Conservation (phyloP, 2,797 vertebrate species). For the Varecia variegata region DNA sequence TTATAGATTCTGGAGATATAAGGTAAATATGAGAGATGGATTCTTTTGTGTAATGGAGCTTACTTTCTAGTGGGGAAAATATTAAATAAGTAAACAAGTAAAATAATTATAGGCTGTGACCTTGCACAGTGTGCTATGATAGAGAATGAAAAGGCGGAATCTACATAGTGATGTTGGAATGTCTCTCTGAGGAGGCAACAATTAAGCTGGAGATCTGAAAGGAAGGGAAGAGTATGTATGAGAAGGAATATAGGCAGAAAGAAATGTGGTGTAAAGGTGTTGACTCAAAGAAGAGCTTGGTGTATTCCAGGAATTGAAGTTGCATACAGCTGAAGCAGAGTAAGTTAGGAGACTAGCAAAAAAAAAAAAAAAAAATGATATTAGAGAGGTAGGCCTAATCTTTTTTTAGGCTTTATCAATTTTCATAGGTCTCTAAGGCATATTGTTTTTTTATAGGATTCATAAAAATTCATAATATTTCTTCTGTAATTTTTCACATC, state of each 20-base stretch:
- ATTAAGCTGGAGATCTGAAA: neutral
- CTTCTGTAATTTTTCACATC: conserved; percentile 16
- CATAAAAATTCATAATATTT: neutral
- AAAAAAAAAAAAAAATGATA: neutral
- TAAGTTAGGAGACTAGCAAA: neutral
- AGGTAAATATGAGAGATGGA: neutral
- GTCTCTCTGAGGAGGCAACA: neutral
- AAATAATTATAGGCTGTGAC: neutral
- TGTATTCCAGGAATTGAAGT: neutral
- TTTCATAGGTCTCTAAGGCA: neutral
- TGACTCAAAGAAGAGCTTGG: neutral
- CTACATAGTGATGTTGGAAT: neutral
- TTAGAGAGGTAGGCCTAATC: neutral
- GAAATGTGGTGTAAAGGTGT: neutral
- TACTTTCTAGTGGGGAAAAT: neutral
- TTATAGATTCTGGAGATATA: neutral
- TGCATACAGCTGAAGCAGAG: neutral
- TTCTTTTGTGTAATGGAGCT: neutral
- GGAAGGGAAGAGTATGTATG: neutral
- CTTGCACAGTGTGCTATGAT: neutral
- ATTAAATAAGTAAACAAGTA: neutral
- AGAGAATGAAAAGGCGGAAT: neutral
- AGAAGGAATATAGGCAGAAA: neutral
- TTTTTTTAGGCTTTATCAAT: neutral
- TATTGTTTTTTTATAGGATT: neutral